A percentile compares a stretch with the other conserved stretches of the same genome.
Conservation (phyloP, 2,113 vertebrate genomes). For the Saimiri boliviensis region DNA sequence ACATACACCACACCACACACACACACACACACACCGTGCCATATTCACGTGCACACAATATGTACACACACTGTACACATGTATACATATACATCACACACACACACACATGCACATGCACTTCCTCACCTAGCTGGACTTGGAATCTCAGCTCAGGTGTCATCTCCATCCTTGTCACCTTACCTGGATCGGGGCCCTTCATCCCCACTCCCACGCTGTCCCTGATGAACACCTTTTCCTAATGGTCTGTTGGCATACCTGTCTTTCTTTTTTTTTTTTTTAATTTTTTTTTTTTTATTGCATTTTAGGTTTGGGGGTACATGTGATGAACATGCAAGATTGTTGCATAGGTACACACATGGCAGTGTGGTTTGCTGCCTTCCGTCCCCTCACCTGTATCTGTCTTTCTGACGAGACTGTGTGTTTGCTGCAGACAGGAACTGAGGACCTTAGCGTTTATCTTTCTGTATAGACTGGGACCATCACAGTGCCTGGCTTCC, state of each 20-base stretch:
- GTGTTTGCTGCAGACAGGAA: not conserved
- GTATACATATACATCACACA: not conserved
- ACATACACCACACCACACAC: rapidly evolving
- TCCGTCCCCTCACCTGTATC: too few relatives aligned
- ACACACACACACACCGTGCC: not conserved
- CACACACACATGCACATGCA: not conserved
- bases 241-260: not conserved
- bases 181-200: not conserved
- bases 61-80: not conserved
- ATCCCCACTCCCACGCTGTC: too few relatives aligned
- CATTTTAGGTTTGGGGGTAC: too few relatives aligned
- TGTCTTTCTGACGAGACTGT: not conserved
- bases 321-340: too few relatives aligned
- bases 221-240: too few relatives aligned
- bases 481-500: rapidly evolving
- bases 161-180: rapidly evolving
- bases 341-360: too few relatives aligned
- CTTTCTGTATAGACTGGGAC: too few relatives aligned
- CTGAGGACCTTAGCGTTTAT: not conserved
- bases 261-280: too few relatives aligned
- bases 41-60: too few relatives aligned
- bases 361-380: too few relatives aligned
- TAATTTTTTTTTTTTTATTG: too few relatives aligned
- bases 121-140: not conserved
- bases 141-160: too few relatives aligned